Evolutionary conservation across 2,888 invertebrate species (phyloP).

Genomic region (Callinectes sapidus): DNA sequence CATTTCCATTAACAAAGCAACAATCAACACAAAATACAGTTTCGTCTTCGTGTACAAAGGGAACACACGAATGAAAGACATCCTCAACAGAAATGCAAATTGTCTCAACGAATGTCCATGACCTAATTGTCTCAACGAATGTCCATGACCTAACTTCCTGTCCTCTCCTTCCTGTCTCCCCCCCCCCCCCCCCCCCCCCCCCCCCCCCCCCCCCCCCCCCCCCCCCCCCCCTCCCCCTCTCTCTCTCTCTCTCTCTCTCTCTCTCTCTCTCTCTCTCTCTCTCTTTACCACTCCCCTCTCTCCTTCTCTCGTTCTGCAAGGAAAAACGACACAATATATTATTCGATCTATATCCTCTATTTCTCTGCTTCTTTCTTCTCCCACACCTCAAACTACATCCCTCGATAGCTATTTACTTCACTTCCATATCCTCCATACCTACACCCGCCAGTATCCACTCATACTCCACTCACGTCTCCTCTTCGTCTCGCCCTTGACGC

Average conservation of each 20-base stretch:
- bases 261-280: constrained; percentile 45
- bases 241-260: constrained; percentile 29
- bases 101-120: not conserved
- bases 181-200: constrained; percentile 35
- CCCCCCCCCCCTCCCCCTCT: not conserved
- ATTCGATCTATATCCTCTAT: not conserved
- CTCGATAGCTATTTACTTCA: not conserved
- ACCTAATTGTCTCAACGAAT: too few species aligned
- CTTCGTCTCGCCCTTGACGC: not conserved
- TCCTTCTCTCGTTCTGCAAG: not conserved
- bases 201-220: constrained; percentile 11
- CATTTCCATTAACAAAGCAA: not conserved
- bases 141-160: too few species aligned
- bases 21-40: not conserved
- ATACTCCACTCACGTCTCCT: not conserved
- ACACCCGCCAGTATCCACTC: not conserved
- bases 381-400: not conserved
- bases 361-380: not conserved
- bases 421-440: not conserved
- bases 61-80: not conserved
- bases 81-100: not conserved
- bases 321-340: not conserved
- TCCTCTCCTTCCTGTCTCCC: too few species aligned
- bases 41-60: not conserved
- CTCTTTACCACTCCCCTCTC: not conserved